Conservation (phyloP, 1,140 invertebrate genomes). For the Prorops nasuta region DNA sequence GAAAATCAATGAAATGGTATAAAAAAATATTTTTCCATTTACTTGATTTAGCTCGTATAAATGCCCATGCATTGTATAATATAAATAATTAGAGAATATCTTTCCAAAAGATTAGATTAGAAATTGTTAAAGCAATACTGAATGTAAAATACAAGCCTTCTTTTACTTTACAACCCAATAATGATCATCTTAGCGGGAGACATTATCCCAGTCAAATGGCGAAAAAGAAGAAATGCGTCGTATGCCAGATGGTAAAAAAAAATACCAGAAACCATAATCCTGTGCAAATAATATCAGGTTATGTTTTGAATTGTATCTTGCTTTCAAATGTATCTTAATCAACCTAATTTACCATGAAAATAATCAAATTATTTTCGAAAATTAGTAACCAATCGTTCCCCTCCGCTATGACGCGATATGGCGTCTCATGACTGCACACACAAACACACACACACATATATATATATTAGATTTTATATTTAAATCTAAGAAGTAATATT, state of each 20-base stretch:
- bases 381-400: too few relatives aligned
- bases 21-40: slow-evolving; percentile 30
- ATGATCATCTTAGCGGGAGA: neutral
- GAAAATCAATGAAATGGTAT: slow-evolving; percentile 32
- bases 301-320: slow-evolving; percentile 1
- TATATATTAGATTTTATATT: too few relatives aligned
- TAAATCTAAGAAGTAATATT: too few relatives aligned
- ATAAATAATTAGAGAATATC: slow-evolving; percentile 8
- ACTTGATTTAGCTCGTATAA: slow-evolving; percentile 11
- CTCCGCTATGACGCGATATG: too few relatives aligned
- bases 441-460: too few relatives aligned
- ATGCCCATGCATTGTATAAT: slow-evolving; percentile 15
- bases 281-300: slow-evolving; percentile 1
- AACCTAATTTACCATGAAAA: neutral
- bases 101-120: slow-evolving; percentile 9
- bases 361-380: too few relatives aligned
- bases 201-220: neutral
- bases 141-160: neutral
- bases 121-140: slow-evolving; percentile 9
- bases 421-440: too few relatives aligned
- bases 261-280: neutral
- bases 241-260: neutral
- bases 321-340: slow-evolving; percentile 9
- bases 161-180: neutral
- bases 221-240: neutral